These are phyloP conservation scores for Plagodis pulveraria DNA, from an alignment of 2,888 invertebrate genomes.

Conservation along the genomic window DNA sequence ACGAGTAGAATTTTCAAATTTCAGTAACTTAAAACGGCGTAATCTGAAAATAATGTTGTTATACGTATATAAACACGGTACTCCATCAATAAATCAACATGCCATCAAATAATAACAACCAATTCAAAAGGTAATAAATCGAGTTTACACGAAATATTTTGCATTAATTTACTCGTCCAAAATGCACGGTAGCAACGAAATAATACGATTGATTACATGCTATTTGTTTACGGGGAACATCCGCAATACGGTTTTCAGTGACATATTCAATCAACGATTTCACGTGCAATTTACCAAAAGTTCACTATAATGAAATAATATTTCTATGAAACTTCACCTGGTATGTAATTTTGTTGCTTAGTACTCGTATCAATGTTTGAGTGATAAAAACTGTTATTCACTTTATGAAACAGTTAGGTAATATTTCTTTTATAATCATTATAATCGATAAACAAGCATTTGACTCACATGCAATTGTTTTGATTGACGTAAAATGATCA, in stretches of 20 bases:
- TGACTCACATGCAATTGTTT: too few relatives aligned
- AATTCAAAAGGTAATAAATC: slow-evolving; percentile 29
- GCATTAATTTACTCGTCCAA: slow-evolving; percentile 45
- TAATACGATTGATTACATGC: slow-evolving; percentile 67
- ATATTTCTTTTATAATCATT: too few relatives aligned
- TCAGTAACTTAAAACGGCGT: background rate
- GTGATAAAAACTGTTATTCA: too few relatives aligned
- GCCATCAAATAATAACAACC: slow-evolving; percentile 14
- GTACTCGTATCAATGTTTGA: background rate
- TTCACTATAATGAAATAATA: slow-evolving; percentile 45
- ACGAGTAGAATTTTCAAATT: background rate
- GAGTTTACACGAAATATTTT: slow-evolving; percentile 44
- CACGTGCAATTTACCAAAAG: slow-evolving; percentile 58
- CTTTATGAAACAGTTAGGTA: too few relatives aligned
- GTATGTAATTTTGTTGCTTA: slow-evolving; percentile 4
- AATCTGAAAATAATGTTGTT: background rate
- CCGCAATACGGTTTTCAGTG: slow-evolving; percentile 57
- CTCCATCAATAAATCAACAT: slow-evolving; percentile 1
- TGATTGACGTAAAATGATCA: too few relatives aligned
- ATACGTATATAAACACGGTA: background rate
- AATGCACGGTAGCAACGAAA: slow-evolving; percentile 52
- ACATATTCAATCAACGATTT: slow-evolving; percentile 68
- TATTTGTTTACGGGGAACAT: slow-evolving; percentile 64
- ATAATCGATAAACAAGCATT: too few relatives aligned
- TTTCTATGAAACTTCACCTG: slow-evolving; percentile 28